Evolutionary conservation across 53 echinoderm and acorn worm genomes (phyloP), one percentile per base, ranked within the genome.

Genomic region (Arbacia lixula): DNA sequence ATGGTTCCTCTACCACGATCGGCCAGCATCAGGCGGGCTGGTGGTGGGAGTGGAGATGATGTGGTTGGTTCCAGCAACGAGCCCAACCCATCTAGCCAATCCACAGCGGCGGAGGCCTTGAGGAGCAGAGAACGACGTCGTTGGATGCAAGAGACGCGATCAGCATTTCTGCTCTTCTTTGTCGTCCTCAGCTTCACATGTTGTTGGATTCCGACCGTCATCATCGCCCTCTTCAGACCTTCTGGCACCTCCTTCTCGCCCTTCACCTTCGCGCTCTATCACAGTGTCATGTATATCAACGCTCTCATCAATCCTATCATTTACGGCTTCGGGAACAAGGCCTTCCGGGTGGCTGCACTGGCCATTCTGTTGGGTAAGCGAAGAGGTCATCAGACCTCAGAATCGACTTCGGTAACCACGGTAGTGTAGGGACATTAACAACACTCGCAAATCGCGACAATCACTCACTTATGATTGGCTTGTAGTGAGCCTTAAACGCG

Each of bases 241-340:
- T 77, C 37, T 41, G 24, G 27, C 19, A 60, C 56, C 34, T 4
- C 14, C 6, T 57, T 77, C 0, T 35, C 37, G 25, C 78, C 78
- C 1, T 16, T 39, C 20, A 19, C 49, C 5, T 82, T 69, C 22
- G 33, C 72, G 1, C 9, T 88, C 14, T 58, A 60, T 3, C 88
- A 83, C 39, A 49, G 36, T 8, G 36, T 88, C 32, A 31, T 88
- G 4, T 88, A 56, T 37, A 35, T 46, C 12, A 88, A 56, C 4
- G 71, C 37, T 28, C 71, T 83, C 20, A 49, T 83, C 41, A 82
- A 83, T 71, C 88, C 83, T 2, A 62, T 75, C 10, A 56, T 88
- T 12, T 88, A 88, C 37, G 88, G 88, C 14, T 88, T 88, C 34
- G 88, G 88, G 2, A 88, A 88, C 67, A 83, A 82, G 38, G 58